phyloP scores from a whole-genome alignment of 2,113 vertebrate genomes.

The Calonectris borealis region DNA sequence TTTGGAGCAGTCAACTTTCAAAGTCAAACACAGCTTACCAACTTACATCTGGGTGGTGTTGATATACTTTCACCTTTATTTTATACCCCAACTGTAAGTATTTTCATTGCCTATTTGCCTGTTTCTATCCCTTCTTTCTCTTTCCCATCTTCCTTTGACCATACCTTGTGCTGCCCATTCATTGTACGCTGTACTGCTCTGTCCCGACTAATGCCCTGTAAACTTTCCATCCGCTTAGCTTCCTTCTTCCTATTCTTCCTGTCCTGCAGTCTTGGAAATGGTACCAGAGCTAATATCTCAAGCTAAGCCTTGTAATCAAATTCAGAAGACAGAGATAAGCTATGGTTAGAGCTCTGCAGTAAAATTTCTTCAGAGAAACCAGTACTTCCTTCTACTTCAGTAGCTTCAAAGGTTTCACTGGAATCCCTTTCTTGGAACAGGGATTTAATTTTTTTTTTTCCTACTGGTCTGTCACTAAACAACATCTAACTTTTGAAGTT shows the following conservation, averaged over 20 bases:
- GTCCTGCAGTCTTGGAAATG: neutral
- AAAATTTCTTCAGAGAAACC: neutral
- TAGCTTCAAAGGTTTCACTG: neutral
- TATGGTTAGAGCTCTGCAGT: neutral
- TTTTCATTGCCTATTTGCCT: neutral
- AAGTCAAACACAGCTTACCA: neutral
- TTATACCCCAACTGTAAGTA: neutral
- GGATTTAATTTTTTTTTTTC: neutral
- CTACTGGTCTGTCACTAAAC: neutral
- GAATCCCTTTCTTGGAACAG: neutral
- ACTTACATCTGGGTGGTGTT: accelerated
- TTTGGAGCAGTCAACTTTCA: neutral
- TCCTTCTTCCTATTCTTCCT: neutral
- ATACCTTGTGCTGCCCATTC: neutral
- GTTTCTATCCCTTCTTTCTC: neutral
- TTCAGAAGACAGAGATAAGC: neutral
- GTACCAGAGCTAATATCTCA: neutral
- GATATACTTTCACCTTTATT: neutral
- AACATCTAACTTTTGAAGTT: neutral
- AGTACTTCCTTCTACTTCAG: neutral
- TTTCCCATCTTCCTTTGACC: neutral
- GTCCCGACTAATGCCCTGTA: neutral
- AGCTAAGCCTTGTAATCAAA: neutral
- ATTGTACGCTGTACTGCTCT: neutral
- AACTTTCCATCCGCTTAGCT: neutral